A percentile compares a stretch with the other conserved stretches of the same genome.
These are phyloP conservation scores for Nineta flava DNA, from an alignment of 2,888 invertebrate genomes.

Conservation along the genomic window DNA sequence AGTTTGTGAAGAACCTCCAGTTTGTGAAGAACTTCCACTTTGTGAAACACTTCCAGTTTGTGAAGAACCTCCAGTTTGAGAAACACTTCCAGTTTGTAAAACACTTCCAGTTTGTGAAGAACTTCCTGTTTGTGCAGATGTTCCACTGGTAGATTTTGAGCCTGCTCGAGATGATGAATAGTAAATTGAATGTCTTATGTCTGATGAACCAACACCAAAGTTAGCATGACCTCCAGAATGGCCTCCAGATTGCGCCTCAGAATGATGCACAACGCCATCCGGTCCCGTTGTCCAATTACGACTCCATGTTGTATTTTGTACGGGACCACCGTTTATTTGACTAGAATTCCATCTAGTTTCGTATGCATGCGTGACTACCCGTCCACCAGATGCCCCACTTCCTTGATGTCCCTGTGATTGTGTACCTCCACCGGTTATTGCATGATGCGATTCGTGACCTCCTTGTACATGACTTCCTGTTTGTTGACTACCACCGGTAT, in stretches of 20 bases:
- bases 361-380: slow-evolving; percentile 9
- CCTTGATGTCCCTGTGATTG: no score
- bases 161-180: slow-evolving; percentile 4
- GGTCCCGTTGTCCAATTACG: slow-evolving; percentile 26
- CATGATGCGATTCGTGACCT: background rate
- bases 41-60: no score
- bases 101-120: no score
- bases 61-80: no score
- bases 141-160: background rate
- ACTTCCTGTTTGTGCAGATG: no score
- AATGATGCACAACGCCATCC: slow-evolving; percentile 29
- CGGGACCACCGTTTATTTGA: slow-evolving; percentile 10
- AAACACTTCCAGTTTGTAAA: no score
- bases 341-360: slow-evolving; percentile 13
- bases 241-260: slow-evolving; percentile 34
- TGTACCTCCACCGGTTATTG: slow-evolving; percentile 17
- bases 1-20: background rate
- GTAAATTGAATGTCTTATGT: slow-evolving; percentile 3
- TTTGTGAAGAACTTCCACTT: no score
- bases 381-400: background rate
- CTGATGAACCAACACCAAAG: background rate
- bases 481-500: slow-evolving; percentile 13
- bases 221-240: background rate
- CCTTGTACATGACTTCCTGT: slow-evolving; percentile 3
- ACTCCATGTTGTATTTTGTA: slow-evolving; percentile 18